Percentiles rank a stretch among this genome's conserved stretches.
phyloP scores from a whole-genome alignment of 2,113 vertebrate genomes.

The Peromyscus californicus region DNA sequence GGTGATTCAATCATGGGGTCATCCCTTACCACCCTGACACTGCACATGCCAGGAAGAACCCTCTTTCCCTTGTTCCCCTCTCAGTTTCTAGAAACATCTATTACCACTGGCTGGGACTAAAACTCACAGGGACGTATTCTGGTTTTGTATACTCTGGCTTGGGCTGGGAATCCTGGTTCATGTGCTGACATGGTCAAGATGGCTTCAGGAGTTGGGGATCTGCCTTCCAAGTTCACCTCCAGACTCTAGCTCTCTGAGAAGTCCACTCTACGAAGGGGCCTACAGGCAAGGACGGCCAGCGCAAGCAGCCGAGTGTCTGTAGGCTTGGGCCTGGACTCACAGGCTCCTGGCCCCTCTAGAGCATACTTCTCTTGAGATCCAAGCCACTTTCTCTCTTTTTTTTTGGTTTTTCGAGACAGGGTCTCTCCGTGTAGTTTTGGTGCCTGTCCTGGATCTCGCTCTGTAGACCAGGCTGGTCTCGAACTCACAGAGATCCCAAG shows the following conservation, averaged over 20 bases:
- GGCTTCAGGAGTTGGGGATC: neutral
- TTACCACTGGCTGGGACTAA: neutral
- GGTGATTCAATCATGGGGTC: no score
- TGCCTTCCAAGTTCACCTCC: no score
- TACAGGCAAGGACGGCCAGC: fast-evolving
- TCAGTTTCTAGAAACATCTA: neutral
- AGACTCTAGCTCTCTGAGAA: neutral
- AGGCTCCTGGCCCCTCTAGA: neutral
- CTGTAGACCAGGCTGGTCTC: no score
- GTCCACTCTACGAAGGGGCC: fast-evolving
- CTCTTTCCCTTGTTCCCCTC: no score
- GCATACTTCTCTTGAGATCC: neutral
- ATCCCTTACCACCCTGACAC: no score
- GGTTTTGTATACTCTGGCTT: neutral
- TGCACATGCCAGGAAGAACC: neutral
- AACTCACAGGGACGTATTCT: neutral
- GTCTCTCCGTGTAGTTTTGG: no score
- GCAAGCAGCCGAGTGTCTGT: fast-evolving
- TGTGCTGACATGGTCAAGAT: neutral
- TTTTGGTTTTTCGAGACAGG: no score
- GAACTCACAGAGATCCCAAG: no score
- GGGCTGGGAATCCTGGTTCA: neutral
- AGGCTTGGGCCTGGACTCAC: neutral
- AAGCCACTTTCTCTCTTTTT: no score
- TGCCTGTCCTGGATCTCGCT: no score